Percentiles rank a stretch among this genome's conserved stretches.
phyloP scores from a whole-genome alignment of 2,797 vertebrate species.

The Dendrocincla fuliginosa region DNA sequence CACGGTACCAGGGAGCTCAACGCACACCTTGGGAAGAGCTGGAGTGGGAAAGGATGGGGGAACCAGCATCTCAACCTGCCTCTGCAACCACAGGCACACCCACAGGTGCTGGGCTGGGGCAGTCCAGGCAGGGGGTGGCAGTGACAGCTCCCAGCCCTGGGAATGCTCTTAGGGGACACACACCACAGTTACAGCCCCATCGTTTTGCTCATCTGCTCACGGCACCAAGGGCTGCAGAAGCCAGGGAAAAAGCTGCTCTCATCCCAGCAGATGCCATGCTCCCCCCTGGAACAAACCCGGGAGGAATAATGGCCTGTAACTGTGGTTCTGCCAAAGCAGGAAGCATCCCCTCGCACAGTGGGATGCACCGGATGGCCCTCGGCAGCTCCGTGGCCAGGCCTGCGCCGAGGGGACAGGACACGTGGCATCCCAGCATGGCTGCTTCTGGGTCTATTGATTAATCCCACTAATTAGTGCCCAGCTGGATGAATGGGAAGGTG shows the following conservation, averaged over 20 bases:
- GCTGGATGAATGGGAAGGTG: neutral
- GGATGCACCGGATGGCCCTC: neutral
- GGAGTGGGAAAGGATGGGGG: neutral
- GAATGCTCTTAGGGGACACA: neutral
- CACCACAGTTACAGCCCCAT: neutral
- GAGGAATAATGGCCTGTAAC: neutral
- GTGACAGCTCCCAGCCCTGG: neutral
- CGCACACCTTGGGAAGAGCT: neutral
- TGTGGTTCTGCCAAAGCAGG: accelerated
- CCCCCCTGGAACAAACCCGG: neutral
- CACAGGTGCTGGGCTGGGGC: neutral
- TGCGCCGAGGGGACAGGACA: neutral
- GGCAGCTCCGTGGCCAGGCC: neutral
- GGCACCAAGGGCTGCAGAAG: neutral
- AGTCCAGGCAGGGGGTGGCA: neutral
- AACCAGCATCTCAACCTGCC: neutral
- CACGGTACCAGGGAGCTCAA: accelerated
- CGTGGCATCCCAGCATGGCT: accelerated
- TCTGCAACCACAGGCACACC: neutral
- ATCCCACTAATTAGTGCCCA: neutral
- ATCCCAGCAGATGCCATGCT: neutral
- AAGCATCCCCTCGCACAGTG: neutral
- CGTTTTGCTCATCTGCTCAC: neutral
- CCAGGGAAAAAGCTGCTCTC: neutral
- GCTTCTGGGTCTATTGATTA: neutral